A percentile compares a stretch with the other conserved stretches of the same genome.
phyloP scores from a whole-genome alignment of 2,113 vertebrate species.

The Isurus oxyrinchus region DNA sequence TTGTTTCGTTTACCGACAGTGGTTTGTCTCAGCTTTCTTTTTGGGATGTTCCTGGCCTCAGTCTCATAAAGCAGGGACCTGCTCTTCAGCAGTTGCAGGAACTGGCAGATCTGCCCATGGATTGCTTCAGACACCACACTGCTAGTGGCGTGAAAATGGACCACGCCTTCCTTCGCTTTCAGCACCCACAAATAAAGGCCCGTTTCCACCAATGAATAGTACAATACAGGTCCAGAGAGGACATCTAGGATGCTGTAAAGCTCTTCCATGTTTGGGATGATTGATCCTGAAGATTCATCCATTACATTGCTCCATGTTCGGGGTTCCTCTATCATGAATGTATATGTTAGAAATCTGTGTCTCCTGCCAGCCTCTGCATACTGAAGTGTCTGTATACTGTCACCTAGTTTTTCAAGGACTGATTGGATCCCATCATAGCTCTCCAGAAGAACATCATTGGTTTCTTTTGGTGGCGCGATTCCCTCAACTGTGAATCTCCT shows the following conservation, averaged over 20 bases:
- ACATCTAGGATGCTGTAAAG: not conserved
- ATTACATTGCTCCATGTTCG: no score
- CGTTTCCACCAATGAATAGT: conserved; percentile 9
- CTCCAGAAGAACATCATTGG: conserved; percentile 5
- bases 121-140: not conserved
- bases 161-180: not conserved
- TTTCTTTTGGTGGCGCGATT: not conserved
- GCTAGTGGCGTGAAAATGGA: not conserved
- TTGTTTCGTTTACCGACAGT: not conserved
- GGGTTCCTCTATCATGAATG: not conserved
- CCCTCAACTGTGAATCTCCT: not conserved
- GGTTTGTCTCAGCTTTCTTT: not conserved
- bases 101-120: not conserved
- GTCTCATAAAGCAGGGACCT: conserved; percentile 23
- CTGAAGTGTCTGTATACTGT: not conserved
- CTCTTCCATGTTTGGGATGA: not conserved
- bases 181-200: conserved; percentile 17
- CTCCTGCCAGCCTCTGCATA: conserved; percentile 31
- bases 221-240: not conserved
- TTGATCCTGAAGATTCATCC: not conserved
- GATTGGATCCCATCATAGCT: conserved; percentile 25
- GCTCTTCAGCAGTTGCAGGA: conserved; percentile 12
- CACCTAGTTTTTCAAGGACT: not conserved
- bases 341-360: not conserved
- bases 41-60: conserved; percentile 15